Evolutionary conservation across 1,140 invertebrate species (phyloP), one percentile per base, ranked within the genome.

Genomic region (Spodoptera frugiperda): DNA sequence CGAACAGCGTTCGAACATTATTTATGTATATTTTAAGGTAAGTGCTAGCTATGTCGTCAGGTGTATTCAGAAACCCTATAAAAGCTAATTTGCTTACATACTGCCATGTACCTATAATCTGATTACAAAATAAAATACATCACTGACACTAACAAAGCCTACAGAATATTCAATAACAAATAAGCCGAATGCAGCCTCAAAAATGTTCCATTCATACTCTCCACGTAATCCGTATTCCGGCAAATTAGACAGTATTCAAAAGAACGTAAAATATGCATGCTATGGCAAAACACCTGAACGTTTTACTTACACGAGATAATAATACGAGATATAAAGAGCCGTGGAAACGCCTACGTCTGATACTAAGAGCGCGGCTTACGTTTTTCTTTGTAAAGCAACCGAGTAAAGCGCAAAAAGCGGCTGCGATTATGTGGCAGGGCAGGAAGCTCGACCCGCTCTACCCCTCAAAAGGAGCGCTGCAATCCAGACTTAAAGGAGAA

Each of bases 401-500:
- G 55, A 51, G 59, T 53, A 76, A 77, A 73, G 77, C 78, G 81
- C 74, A 77, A 77, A 81, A 79, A 74, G 73, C 77, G 71, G 74
- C 80, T 57, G 53, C 78, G 78, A 84, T 84, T 82, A 84, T 81
- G 77, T 75, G 25, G 48, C 74, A 30, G 70, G 65, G 14, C 80
- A 81, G 80, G 80, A 84, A 84, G 73, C 76, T 76, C 72, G 48
- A 79, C 72, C 51, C 63, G 49, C 55, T 63, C 8, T 76, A 46
- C 48, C 49, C 72, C 51, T 75, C 70, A 77, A 80, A 80, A 80
- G 49, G 65, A 76, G 67, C 72, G 49, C 17, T 25, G 76, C 46
- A 61, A 73, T 75, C 72, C 72, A 75, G 72, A 65, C 72, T 44
- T 39, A 63, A 63, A 63, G 59, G 59, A 15, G 21, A 75, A 53